Evolutionary conservation across 2,113 vertebrate species (phyloP), one percentile per base, ranked within the genome.

Genomic region (Etheostoma cragini): DNA sequence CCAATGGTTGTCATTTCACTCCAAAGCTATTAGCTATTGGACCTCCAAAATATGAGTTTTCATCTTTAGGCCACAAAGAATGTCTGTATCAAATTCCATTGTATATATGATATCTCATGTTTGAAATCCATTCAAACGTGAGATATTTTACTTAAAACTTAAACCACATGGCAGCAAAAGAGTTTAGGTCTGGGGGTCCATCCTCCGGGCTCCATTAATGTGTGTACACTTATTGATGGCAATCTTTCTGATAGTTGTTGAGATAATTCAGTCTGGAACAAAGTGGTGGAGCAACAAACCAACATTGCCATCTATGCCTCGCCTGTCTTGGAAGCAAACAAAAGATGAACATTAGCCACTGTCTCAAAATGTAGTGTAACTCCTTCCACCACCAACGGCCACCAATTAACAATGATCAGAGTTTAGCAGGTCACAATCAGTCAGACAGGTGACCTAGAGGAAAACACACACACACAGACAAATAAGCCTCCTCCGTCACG

Each of bases 401-500:
- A 83, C 81, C 90, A 91, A 91, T 93, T 94, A 91, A 76, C 66
- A 78, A 56, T 80, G 76, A 91, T 90, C 83, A 82, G 80, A 87
- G 81, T 79, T 82, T 76, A 89, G 80, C 87, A 58, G 89, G 87
- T 91, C 88, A 81, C 74, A 76, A 80, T 88, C 71, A 75, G 82
- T 86, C 87, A 78, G 87, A 90, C 87, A 87, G 82, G 72, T 70
- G 66, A 83, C 88, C 89, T 84, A 50, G 68, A 89, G 90, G 85
- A 58, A 78, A 58, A 83, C 79, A 53, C 68, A 75, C 52, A 73
- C 76, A 64, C 57, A 52, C 50, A 58, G 53, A 58, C 30, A 61
- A 10, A 77, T 30, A 56, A 33, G 53, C 50, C 6, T n/a, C 54
- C 33, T 83, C 66, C 12, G 26, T 81, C 83, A 46, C 88, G 86